These are phyloP conservation scores for Marasmarcha lunaedactyla DNA, from an alignment of 2,888 invertebrate genomes.

Conservation along the genomic window DNA sequence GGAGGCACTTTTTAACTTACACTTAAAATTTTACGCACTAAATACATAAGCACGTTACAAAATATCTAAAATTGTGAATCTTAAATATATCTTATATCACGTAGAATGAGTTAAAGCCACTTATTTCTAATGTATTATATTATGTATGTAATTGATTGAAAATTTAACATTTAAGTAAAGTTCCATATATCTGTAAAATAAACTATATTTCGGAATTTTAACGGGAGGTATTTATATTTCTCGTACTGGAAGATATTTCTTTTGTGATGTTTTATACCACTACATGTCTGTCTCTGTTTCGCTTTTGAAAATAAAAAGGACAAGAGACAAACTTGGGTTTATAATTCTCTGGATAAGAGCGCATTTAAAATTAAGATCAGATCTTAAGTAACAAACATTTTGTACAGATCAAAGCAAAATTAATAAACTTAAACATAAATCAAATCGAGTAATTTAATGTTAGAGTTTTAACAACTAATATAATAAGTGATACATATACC, in stretches of 20 bases:
- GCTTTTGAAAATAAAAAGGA: slow-evolving; percentile 3
- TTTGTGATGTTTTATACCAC: slow-evolving; percentile 34
- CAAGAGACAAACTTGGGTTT: neutral
- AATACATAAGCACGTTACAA: slow-evolving; percentile 2
- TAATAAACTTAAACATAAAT: slow-evolving; percentile 56
- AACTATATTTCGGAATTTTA: slow-evolving; percentile 54
- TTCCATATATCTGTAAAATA: slow-evolving; percentile 35
- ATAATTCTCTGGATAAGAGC: no score
- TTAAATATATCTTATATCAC: slow-evolving; percentile 40
- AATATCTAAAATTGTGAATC: no score
- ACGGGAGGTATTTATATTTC: slow-evolving; percentile 50
- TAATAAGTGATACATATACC: slow-evolving; percentile 57
- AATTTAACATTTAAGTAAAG: no score
- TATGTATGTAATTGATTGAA: no score
- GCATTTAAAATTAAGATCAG: slow-evolving; percentile 31
- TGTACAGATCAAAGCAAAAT: slow-evolving; percentile 68
- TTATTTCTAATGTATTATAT: slow-evolving; percentile 29
- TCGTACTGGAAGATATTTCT: slow-evolving; percentile 43
- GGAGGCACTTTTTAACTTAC: slow-evolving; percentile 22
- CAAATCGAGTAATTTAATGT: slow-evolving; percentile 43
- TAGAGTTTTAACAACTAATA: slow-evolving; percentile 50
- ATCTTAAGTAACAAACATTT: slow-evolving; percentile 49
- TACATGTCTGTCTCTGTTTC: slow-evolving; percentile 1
- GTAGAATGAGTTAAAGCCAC: slow-evolving; percentile 60
- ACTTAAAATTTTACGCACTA: slow-evolving; percentile 3